Base-by-base conservation (phyloP, 2,797 vertebrate species). In the Phrynocephalus guinanensis region DNA sequence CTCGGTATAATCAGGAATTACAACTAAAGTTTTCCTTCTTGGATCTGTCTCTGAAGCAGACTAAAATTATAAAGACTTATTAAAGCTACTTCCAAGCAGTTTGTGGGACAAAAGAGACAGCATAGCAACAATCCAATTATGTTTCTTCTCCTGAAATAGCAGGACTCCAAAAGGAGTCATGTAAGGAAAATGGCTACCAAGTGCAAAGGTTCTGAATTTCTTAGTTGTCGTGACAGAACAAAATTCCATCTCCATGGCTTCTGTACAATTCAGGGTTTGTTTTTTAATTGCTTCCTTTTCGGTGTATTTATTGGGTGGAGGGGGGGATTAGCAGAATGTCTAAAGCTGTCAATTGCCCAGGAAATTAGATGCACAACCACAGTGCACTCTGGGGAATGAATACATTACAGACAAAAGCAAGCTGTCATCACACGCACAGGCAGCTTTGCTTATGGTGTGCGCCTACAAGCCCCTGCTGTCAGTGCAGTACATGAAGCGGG, bases 311-410 rank as follows among this genome's bases (percentile, higher is more conserved):
- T 91, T n/a, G 9, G 38, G 44, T 56, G 56, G 0, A 2, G 28
- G 1, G 15, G 15, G 30, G 87, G 86, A 86, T 71, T 76, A 93
- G 89, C 87, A 87, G 91, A 90, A 89, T 90, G 87, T 83, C 88
- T 80, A 86, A 93, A 89, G 92, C 91, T 95, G 94, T 93, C 93
- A 93, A 90, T 82, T 91, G 93, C 91, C 89, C 94, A 90, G 79
- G 83, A 92, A 94, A 95, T 95, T 94, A 93, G 92, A 95, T 93
- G 92, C 91, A 87, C 90, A 93, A 94, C 94, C 93, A 92, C 63
- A 88, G 91, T 93, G 92, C 91, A 92, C 91, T 92, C 48, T 11
- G 91, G 89, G 63, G 92, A 85, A 93, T 94, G 93, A 93, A 94
- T 94, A 92, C 76, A 93, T 93, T 90, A 92, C 0, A 84, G 94